Base-by-base conservation (phyloP, 2,113 vertebrate genomes). In the Pseudorhombus dupliciocellatus region DNA sequence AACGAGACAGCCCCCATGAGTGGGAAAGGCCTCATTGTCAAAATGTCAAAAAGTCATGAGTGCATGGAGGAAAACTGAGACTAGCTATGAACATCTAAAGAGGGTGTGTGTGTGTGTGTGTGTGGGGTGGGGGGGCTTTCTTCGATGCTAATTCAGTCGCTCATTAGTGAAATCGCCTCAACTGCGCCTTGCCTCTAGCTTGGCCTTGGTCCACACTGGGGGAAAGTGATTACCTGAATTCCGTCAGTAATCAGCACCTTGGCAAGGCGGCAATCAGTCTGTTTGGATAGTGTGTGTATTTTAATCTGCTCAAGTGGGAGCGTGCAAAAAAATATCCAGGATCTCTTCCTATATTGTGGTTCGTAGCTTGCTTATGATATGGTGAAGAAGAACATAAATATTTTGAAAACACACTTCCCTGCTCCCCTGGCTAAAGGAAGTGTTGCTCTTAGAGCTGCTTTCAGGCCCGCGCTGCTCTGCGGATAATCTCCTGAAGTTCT, bases 221-320 rank as follows among this genome's bases (percentile, higher is more conserved):
- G 70, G 57, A 62, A 81, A 83, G 53, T 84, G 77, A 85, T 85
- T 84, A 87, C 81, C 80, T 84, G 82, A 58, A 70, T 85, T 81
- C 74, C 69, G 85, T 78, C 76, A 82, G 72, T 90, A 85, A 88
- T 85, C 85, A 84, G 85, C 74, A 83, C 78, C 73, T 84, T 59
- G 72, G 74, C 67, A 68, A 84, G 80, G 79, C 84, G 69, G 81
- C 73, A 88, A 91, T 88, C 84, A 81, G 80, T 84, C 76, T 88
- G 76, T 89, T 86, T 87, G 61, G 51, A 77, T 82, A 83, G 62
- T 50, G 61, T 64, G 64, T 77, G 72, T 74, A 55, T 70, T 73
- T 73, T 70, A 64, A 80, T 81, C 83, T 73, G 50, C 44, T 28
- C 59, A 75, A 59, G n/a, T 31, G 7, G 44, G 42, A 74, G 25